Conservation (phyloP, 2,113 vertebrate species). For the Mormyrus lacerda region DNA sequence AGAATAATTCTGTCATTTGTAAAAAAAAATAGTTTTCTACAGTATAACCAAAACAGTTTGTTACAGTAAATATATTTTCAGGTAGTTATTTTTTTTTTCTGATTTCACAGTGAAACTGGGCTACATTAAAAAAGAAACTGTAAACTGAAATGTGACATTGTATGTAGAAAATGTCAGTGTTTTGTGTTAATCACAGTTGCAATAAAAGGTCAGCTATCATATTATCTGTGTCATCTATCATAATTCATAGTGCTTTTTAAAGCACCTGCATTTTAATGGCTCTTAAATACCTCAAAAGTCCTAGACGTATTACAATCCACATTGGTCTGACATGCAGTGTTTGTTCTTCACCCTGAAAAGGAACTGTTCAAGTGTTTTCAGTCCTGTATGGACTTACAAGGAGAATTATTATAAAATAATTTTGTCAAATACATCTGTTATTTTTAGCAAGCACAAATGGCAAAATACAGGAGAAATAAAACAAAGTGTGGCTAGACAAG, state of each 20-base stretch:
- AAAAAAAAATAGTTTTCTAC: constrained; percentile 17
- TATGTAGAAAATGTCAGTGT: neutral
- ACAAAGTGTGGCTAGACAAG: neutral
- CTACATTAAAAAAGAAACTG: constrained; percentile 27
- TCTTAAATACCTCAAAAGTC: neutral
- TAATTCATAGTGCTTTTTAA: neutral
- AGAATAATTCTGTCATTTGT: constrained; percentile 26
- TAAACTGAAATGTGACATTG: constrained; percentile 19
- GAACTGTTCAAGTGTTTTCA: neutral
- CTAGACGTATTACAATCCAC: neutral
- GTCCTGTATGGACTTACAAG: neutral
- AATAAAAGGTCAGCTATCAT: constrained; percentile 13
- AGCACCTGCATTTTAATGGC: neutral
- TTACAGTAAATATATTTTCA: constrained; percentile 41
- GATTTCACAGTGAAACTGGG: constrained; percentile 27
- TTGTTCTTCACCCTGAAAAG: neutral
- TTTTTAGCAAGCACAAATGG: neutral
- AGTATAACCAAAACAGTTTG: constrained; percentile 18
- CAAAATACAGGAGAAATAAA: neutral
- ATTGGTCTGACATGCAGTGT: neutral
- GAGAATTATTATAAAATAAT: neutral
- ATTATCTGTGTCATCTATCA: neutral
- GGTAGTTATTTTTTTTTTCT: constrained; percentile 38
- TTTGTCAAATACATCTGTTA: neutral
- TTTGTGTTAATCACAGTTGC: constrained; percentile 13